Evolutionary conservation across 2,113 vertebrate species (phyloP).

Genomic region (Lontra canadensis): DNA sequence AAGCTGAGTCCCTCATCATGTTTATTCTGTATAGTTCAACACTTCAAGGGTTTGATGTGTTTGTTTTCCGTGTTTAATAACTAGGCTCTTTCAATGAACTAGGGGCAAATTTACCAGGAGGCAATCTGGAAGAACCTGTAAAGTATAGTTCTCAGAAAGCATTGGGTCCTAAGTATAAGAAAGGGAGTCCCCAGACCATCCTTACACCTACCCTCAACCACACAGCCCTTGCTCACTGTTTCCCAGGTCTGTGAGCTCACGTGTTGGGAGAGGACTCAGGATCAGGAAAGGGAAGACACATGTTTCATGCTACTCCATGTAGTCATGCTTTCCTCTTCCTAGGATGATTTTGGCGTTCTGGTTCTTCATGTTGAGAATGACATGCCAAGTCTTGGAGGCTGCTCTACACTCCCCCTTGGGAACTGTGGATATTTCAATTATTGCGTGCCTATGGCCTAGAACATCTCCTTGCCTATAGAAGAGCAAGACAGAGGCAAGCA

Average conservation of each 20-base stretch:
- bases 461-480: neutral
- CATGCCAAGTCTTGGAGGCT: neutral
- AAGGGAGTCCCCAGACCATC: no score
- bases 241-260: no score
- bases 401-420: neutral
- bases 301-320: accelerated
- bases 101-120: neutral
- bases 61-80: neutral
- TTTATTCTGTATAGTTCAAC: neutral
- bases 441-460: neutral
- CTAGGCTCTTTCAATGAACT: neutral
- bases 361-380: accelerated
- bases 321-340: neutral
- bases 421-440: accelerated
- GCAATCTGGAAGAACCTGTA: accelerated
- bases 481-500: no score
- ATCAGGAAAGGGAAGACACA: accelerated
- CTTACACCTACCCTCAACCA: accelerated
- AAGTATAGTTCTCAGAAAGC: neutral
- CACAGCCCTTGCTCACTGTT: accelerated
- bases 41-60: no score
- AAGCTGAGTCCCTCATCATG: accelerated
- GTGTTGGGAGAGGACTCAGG: accelerated
- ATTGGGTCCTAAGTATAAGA: accelerated
- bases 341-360: neutral